Percentiles rank a stretch among this genome's conserved stretches.
These are phyloP conservation scores for Nymphalis io DNA, from an alignment of 1,140 invertebrate species.

Conservation along the genomic window DNA sequence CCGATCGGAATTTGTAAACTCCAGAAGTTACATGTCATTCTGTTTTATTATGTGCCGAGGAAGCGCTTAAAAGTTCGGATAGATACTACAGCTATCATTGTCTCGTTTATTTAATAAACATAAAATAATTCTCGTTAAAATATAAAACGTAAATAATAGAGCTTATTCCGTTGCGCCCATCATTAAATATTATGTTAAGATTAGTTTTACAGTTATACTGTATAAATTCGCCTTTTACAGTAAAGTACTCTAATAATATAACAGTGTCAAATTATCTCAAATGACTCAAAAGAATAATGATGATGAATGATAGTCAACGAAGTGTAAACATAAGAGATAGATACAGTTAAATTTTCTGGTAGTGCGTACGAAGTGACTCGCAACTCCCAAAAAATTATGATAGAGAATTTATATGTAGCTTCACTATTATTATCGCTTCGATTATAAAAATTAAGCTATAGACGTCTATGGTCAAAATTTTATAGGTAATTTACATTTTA, in stretches of 20 bases:
- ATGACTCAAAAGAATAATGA: conserved; percentile 58
- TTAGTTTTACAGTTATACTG: conserved; percentile 11
- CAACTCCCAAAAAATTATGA: conserved; percentile 32
- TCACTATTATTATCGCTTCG: not conserved
- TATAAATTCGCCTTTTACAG: conserved; percentile 22
- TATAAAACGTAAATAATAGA: not conserved
- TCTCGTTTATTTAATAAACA: conserved; percentile 3
- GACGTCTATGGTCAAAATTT: not conserved
- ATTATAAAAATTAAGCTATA: not conserved
- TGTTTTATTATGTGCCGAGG: conserved; percentile 69
- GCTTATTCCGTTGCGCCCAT: not conserved
- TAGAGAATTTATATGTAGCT: not conserved
- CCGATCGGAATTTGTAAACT: conserved; percentile 72
- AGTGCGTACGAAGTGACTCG: conserved; percentile 57
- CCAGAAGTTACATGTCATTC: conserved; percentile 72
- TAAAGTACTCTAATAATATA: conserved; percentile 44
- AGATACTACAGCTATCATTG: conserved; percentile 47
- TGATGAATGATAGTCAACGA: conserved; percentile 63
- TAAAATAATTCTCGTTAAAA: conserved; percentile 13
- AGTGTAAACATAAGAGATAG: conserved; percentile 62
- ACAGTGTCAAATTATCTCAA: conserved; percentile 50
- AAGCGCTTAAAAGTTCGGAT: conserved; percentile 68
- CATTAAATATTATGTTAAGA: conserved; percentile 4
- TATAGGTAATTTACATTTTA: not conserved
- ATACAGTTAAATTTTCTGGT: conserved; percentile 72